Percentiles rank a stretch among this genome's conserved stretches.
phyloP scores from a whole-genome alignment of 1,140 invertebrate genomes.

The Brachionus koreanus region DNA sequence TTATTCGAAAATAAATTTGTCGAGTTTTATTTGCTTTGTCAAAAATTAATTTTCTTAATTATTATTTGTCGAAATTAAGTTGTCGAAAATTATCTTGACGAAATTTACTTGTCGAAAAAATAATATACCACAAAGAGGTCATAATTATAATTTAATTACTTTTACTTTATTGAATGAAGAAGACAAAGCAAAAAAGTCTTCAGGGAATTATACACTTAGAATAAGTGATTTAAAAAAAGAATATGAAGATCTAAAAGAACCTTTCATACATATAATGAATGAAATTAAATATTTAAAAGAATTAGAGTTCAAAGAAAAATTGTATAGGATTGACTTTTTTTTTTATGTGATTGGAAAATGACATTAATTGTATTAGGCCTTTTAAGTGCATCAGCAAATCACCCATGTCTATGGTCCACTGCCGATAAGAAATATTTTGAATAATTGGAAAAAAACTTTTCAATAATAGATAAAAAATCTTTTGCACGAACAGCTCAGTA shows the following conservation, averaged over 20 bases:
- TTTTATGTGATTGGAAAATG: not conserved
- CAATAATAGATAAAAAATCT: not conserved
- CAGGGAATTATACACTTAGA: not conserved
- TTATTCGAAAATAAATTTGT: too few species aligned
- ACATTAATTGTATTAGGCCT: not conserved
- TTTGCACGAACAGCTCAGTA: not conserved
- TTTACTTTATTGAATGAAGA: not conserved
- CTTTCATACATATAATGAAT: not conserved
- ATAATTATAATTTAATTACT: not conserved
- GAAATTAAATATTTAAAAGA: not conserved
- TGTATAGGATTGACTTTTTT: not conserved
- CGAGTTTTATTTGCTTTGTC: too few species aligned
- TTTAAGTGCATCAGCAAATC: not conserved
- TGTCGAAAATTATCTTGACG: too few species aligned
- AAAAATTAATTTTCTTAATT: too few species aligned
- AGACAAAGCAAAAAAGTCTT: not conserved
- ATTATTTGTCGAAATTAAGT: too few species aligned
- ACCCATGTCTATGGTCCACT: not conserved
- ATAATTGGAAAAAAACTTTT: not conserved
- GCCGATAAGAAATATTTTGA: not conserved
- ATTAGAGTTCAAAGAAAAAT: not conserved
- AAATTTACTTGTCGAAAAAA: too few species aligned
- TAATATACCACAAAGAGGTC: not conserved
- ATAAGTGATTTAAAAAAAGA: not conserved
- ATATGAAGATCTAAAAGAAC: not conserved